A percentile compares a stretch with the other conserved stretches of the same genome.
These are phyloP conservation scores for Lepidocyrtinus sp. DNA, from an alignment of 2,888 invertebrate genomes.

Conservation along the genomic window DNA sequence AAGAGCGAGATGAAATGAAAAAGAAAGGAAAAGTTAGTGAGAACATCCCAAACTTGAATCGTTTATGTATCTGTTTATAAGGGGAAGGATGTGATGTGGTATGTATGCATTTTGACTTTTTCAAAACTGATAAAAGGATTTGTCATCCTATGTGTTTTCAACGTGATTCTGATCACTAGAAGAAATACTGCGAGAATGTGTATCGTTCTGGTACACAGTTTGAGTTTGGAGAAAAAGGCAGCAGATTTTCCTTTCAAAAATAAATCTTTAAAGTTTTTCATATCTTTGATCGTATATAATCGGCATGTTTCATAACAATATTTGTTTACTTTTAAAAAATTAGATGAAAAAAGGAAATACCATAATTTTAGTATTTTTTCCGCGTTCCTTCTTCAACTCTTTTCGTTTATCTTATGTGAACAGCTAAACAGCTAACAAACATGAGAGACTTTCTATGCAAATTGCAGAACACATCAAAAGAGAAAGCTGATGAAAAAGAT, in stretches of 20 bases:
- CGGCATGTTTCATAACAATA: constrained; percentile 15
- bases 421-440: neutral
- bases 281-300: constrained; percentile 7
- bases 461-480: neutral
- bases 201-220: too few species aligned
- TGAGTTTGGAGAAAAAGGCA: neutral
- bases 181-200: neutral
- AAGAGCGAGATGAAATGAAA: constrained; percentile 21
- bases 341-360: constrained; percentile 8
- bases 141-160: constrained; percentile 35
- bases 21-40: constrained; percentile 29
- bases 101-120: constrained; percentile 32
- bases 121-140: constrained; percentile 38
- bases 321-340: constrained; percentile 7
- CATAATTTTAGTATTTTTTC: constrained; percentile 9
- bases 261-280: constrained; percentile 2
- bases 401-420: neutral
- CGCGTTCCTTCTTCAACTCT: neutral
- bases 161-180: constrained; percentile 12
- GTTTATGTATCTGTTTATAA: constrained; percentile 32
- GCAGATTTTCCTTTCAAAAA: neutral
- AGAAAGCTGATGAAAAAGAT: constrained; percentile 5
- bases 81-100: neutral
- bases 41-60: constrained; percentile 12
- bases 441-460: neutral